phyloP scores from a whole-genome alignment of 2,797 vertebrate species.

The Xiphophorus birchmanni region DNA sequence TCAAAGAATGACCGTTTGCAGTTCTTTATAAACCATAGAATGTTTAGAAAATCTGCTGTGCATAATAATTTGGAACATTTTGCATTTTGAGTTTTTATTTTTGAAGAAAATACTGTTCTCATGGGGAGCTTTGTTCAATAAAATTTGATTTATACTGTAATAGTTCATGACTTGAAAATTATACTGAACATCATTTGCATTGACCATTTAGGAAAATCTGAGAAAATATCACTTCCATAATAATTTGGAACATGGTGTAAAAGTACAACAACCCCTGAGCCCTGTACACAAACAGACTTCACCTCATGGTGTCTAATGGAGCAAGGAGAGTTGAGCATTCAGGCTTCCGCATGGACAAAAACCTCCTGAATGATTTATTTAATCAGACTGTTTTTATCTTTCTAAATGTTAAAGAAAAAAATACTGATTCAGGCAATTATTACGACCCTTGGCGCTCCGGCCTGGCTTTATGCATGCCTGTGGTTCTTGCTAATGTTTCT shows the following conservation, averaged over 20 bases:
- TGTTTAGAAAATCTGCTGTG: too few species aligned
- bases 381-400: slow-evolving; percentile 31
- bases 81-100: too few species aligned
- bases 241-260: background rate
- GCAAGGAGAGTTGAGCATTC: slow-evolving; percentile 22
- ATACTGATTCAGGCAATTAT: slow-evolving; percentile 41
- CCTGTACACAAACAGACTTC: slow-evolving; percentile 25
- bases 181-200: too few species aligned
- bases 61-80: too few species aligned
- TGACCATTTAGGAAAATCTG: too few species aligned
- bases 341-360: slow-evolving; percentile 16
- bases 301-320: slow-evolving; percentile 40
- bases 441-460: slow-evolving; percentile 22
- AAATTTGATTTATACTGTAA: too few species aligned
- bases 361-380: slow-evolving; percentile 30
- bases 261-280: slow-evolving; percentile 28
- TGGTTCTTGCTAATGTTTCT: slow-evolving; percentile 29
- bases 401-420: slow-evolving; percentile 35
- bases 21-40: too few species aligned
- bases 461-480: slow-evolving; percentile 21
- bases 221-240: too few species aligned
- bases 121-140: too few species aligned
- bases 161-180: too few species aligned
- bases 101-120: too few species aligned
- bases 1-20: too few species aligned